Evolutionary conservation across 30 jellyfish, hydroid and myxozoan species (phyloP).

Genomic region (Aurelia sp.): DNA sequence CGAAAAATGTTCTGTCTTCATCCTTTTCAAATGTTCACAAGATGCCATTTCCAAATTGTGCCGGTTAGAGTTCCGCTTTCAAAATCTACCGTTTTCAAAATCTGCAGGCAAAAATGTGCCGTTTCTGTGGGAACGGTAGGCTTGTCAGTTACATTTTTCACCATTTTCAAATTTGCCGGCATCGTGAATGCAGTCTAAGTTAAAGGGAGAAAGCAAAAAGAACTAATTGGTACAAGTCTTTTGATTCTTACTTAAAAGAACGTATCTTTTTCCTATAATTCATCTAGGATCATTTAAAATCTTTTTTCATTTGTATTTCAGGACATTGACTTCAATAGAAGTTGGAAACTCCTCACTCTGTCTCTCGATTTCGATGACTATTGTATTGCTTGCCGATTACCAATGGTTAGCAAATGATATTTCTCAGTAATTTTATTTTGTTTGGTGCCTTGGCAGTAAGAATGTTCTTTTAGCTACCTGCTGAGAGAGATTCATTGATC

Average conservation of each 20-base stretch:
- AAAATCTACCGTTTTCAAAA: too few relatives aligned
- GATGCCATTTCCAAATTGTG: too few relatives aligned
- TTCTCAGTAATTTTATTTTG: background rate
- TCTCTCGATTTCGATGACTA: constrained; percentile 76
- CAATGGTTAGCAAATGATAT: constrained; percentile 4
- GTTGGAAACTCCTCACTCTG: constrained; percentile 67
- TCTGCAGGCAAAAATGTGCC: too few relatives aligned
- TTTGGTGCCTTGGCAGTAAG: background rate
- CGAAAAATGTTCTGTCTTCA: too few relatives aligned
- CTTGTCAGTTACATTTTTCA: too few relatives aligned
- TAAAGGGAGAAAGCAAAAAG: background rate
- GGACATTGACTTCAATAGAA: constrained; percentile 55
- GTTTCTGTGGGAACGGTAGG: too few relatives aligned
- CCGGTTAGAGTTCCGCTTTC: too few relatives aligned
- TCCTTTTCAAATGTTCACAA: too few relatives aligned
- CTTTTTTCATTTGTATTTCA: background rate
- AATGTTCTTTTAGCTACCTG: too few relatives aligned
- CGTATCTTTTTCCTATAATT: background rate
- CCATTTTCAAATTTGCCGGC: too few relatives aligned
- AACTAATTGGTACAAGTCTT: background rate
- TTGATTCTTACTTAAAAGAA: background rate
- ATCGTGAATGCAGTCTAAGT: background rate
- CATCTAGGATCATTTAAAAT: background rate
- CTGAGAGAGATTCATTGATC: too few relatives aligned
- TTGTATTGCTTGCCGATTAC: constrained; percentile 62